A percentile compares a stretch with the other conserved stretches of the same genome.
Evolutionary conservation across 2,797 vertebrate genomes (phyloP).

Genomic region (Heterohyrax brucei): DNA sequence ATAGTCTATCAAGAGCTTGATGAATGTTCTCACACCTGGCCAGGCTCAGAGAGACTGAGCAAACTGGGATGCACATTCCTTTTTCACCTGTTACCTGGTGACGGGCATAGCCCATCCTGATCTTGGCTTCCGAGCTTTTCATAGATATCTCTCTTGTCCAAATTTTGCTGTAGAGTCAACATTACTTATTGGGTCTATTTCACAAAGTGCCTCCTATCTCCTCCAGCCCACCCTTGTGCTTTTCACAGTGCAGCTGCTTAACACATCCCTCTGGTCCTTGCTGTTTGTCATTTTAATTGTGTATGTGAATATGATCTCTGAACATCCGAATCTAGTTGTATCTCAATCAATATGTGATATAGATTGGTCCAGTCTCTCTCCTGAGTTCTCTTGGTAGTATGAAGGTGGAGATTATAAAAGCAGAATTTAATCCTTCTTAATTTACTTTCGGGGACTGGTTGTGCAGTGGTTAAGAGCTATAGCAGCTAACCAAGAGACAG

Average conservation of each 20-base stretch:
- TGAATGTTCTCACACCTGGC: conserved; percentile 88
- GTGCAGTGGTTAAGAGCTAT: no score
- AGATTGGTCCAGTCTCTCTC: not conserved
- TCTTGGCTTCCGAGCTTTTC: conserved; percentile 22
- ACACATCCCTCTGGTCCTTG: conserved; percentile 4
- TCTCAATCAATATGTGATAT: not conserved
- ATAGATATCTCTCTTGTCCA: conserved; percentile 51
- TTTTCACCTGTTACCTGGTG: conserved; percentile 65
- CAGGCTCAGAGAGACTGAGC: conserved; percentile 80
- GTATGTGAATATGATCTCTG: not conserved
- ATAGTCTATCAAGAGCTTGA: conserved; percentile 85
- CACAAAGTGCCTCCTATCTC: not conserved
- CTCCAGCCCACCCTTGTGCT: not conserved
- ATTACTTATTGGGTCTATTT: conserved; percentile 61
- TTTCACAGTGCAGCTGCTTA: not conserved
- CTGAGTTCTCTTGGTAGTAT: not conserved
- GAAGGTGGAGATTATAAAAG: not conserved
- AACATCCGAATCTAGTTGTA: not conserved
- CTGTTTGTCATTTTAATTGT: not conserved
- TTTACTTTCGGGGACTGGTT: no score
- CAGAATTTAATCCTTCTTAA: not conserved
- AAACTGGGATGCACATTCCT: conserved; percentile 76
- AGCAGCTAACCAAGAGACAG: no score
- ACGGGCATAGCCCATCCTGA: conserved; percentile 44
- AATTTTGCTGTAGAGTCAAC: conserved; percentile 31